These are phyloP conservation scores for Pentalonia nigronervosa DNA, from an alignment of 1,140 invertebrate species.

Conservation along the genomic window DNA sequence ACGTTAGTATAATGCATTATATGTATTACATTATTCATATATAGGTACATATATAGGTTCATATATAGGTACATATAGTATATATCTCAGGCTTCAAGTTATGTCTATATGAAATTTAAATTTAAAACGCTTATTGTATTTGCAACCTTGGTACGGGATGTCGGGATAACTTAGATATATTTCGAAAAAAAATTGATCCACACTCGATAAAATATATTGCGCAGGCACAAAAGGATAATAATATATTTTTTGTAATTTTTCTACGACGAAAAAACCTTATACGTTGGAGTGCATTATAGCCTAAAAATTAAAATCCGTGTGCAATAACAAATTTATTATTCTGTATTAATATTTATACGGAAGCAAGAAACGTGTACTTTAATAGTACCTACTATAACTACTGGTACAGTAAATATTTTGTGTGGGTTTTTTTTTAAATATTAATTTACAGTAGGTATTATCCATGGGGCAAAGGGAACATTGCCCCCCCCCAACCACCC, in stretches of 20 bases:
- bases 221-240: not conserved
- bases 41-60: not conserved
- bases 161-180: not conserved
- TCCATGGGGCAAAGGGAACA: too few species aligned
- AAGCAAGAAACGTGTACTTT: too few species aligned
- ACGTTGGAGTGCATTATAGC: not conserved
- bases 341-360: too few species aligned
- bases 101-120: not conserved
- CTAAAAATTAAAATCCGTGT: not conserved
- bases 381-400: too few species aligned
- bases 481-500: too few species aligned
- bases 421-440: too few species aligned
- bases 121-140: not conserved
- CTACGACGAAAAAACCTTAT: too few species aligned
- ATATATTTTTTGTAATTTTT: not conserved
- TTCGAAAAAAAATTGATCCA: not conserved
- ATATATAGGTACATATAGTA: too few species aligned
- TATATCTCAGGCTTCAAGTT: not conserved
- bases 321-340: not conserved
- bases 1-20: not conserved
- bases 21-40: not conserved
- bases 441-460: too few species aligned
- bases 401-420: not conserved
- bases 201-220: slow-evolving; percentile 3
- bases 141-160: not conserved